Conservation (phyloP, 2,113 vertebrate genomes). For the Ranitomeya imitator region DNA sequence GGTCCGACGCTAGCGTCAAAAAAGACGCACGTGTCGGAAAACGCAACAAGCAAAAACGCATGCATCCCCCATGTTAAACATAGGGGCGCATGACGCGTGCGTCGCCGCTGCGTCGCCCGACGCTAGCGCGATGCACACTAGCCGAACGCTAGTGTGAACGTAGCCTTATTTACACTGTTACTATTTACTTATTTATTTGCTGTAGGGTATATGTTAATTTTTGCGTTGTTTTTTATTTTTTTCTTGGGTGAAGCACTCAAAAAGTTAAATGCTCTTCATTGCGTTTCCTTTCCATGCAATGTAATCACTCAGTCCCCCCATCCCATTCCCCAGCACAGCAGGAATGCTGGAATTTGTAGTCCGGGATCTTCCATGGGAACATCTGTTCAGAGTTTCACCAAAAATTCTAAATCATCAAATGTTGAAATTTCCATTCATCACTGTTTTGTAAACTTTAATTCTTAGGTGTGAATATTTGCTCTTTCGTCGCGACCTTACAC, state of each 20-base stretch:
- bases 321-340: neutral
- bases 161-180: too few species aligned
- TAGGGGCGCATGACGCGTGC: too few species aligned
- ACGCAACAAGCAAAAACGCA: too few species aligned
- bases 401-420: neutral
- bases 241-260: neutral
- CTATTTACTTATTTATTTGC: too few species aligned
- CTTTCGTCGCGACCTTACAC: constrained; percentile 52
- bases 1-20: too few species aligned
- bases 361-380: neutral
- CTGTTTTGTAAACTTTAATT: neutral
- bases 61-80: too few species aligned
- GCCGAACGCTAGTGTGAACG: too few species aligned
- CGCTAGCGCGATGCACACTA: too few species aligned
- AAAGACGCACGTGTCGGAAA: too few species aligned
- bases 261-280: neutral
- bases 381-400: neutral
- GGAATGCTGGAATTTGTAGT: constrained; percentile 1
- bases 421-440: neutral
- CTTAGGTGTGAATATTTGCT: constrained; percentile 49
- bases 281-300: neutral
- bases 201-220: too few species aligned
- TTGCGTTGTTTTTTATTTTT: too few species aligned
- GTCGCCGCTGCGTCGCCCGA: too few species aligned
- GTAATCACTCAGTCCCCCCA: neutral